Evolutionary conservation across 1,140 invertebrate genomes (phyloP).

Genomic region (Neotoxoptera formosana): DNA sequence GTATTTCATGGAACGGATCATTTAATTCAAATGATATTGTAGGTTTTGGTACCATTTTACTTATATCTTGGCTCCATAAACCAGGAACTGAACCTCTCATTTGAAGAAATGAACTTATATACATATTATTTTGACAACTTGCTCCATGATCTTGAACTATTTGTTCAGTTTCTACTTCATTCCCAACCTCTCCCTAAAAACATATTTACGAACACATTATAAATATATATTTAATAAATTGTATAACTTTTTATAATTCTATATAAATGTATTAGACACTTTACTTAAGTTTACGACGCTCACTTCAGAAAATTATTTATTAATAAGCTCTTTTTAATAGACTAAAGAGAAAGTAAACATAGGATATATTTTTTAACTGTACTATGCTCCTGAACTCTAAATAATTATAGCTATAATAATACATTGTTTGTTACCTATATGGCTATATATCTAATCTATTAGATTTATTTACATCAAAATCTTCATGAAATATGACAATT

Average conservation of each 20-base stretch:
- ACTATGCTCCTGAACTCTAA: no score
- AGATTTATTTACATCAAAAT: no score
- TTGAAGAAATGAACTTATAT: slow-evolving; percentile 92
- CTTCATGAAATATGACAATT: no score
- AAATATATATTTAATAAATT: not conserved
- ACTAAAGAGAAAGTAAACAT: not conserved
- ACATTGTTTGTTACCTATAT: no score
- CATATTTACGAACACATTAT: not conserved
- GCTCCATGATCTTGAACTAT: slow-evolving; percentile 90
- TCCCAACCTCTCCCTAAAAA: slow-evolving; percentile 89
- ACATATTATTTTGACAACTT: slow-evolving; percentile 76
- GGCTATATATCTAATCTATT: no score
- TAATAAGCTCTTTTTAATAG: not conserved
- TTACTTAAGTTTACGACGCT: not conserved
- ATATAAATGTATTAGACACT: not conserved
- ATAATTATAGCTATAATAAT: no score
- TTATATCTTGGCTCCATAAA: slow-evolving; percentile 96
- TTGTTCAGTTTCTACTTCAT: slow-evolving; percentile 99
- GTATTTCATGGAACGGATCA: slow-evolving; percentile 84
- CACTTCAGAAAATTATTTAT: not conserved
- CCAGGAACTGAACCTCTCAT: slow-evolving; percentile 94
- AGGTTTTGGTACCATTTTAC: slow-evolving; percentile 98
- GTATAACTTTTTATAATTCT: not conserved
- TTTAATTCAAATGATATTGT: slow-evolving; percentile 86
- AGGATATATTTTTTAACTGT: not conserved